Percentiles rank a stretch among this genome's conserved stretches.
phyloP scores from a whole-genome alignment of 2,888 invertebrate genomes.

The Stegophylla sp. region DNA sequence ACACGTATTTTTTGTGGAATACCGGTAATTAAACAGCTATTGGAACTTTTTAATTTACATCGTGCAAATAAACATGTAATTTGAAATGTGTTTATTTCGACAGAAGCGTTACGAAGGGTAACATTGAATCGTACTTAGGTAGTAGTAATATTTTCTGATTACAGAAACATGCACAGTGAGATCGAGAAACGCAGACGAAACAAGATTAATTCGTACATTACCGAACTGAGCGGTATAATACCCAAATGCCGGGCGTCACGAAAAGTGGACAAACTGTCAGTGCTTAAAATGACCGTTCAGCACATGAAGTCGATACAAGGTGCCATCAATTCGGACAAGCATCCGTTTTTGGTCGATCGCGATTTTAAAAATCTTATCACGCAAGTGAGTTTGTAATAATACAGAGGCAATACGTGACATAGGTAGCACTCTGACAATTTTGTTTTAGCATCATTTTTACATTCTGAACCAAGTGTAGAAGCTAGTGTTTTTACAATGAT shows the following conservation, averaged over 20 bases:
- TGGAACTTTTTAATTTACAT: too few species aligned
- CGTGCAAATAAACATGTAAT: too few species aligned
- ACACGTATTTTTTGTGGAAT: too few species aligned
- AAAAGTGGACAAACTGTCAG: conserved; percentile 90
- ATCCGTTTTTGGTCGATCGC: conserved; percentile 82
- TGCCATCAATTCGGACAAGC: conserved; percentile 77
- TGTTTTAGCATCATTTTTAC: too few species aligned
- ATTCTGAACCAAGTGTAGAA: too few species aligned
- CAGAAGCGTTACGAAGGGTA: too few species aligned
- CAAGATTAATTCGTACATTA: conserved; percentile 95
- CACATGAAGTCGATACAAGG: conserved; percentile 77
- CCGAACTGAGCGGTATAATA: conserved; percentile 86
- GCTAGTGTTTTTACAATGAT: too few species aligned
- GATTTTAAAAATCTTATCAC: conserved; percentile 86
- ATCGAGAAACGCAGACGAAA: conserved; percentile 92
- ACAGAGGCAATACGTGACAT: background rate
- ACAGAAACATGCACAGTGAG: conserved; percentile 93
- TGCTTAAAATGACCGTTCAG: conserved; percentile 89
- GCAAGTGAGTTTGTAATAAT: conserved; percentile 68
- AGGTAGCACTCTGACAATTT: background rate
- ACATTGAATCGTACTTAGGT: too few species aligned
- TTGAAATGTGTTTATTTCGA: too few species aligned
- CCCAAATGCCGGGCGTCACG: conserved; percentile 79
- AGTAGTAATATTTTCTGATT: conserved; percentile 60
- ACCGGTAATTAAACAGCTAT: too few species aligned